phyloP scores from a whole-genome alignment of 2,888 invertebrate genomes.

The Mythimna albipuncta region DNA sequence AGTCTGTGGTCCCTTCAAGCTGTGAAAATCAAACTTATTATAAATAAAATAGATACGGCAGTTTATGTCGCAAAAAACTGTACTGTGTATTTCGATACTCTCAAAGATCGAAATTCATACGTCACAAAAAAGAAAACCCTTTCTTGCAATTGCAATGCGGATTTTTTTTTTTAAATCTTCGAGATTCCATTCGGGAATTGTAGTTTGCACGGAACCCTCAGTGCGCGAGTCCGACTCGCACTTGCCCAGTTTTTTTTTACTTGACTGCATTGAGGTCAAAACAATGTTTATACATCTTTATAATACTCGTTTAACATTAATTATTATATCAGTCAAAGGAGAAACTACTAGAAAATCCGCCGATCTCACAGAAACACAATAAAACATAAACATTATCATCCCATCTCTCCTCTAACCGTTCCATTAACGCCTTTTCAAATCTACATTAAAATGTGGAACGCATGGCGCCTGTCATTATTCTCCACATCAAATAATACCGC shows the following conservation, averaged over 20 bases:
- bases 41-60: no score
- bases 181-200: no score
- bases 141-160: no score
- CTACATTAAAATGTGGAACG: conserved; percentile 74
- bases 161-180: no score
- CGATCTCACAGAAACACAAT: conserved; percentile 11
- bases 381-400: conserved; percentile 54
- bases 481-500: conserved; percentile 55
- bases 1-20: no score
- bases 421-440: conserved; percentile 59
- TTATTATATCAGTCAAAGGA: neutral
- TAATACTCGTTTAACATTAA: neutral
- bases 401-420: conserved; percentile 25
- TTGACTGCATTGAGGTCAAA: neutral
- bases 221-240: no score
- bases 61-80: no score
- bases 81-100: no score
- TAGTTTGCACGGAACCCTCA: no score
- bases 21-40: no score
- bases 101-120: no score
- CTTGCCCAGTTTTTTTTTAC: neutral
- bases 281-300: neutral
- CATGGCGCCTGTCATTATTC: conserved; percentile 55
- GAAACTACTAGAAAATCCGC: conserved; percentile 9
- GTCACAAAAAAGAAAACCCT: no score